Evolutionary conservation across 2,113 vertebrate species (phyloP), one percentile per base, ranked within the genome.

Genomic region (Rhinoptilus africanus): DNA sequence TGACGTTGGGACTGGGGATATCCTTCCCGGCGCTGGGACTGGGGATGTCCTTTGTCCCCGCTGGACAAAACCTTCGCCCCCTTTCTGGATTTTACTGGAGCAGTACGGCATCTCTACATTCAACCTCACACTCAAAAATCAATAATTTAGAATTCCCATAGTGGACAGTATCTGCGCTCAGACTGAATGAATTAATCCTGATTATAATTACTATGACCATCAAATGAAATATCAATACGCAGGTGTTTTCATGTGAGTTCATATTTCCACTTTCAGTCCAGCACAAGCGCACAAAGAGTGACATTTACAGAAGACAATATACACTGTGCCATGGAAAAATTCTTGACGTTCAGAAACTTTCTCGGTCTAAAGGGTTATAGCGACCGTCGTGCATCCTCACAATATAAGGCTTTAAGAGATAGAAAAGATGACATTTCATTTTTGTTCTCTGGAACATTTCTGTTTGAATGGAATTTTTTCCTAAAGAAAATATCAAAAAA

Each of bases 401-500:
- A 94, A 89, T 68, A 37, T 35, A 24, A 32, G 48, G 26, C 56
- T 93, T 69, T 39, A 48, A 62, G 23, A 85, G 85, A 91, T 73
- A 94, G 8, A 94, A 95, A 86, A 32, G 96, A 37, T 94, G 67
- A 88, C 24, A 84, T 95, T 96, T 96, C 43, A 47, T 78, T 75
- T 94, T 67, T 84, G 84, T 78, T 75, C 59, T 16, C 71, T 39
- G 39, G 50, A 94, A 94, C 69, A 26, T 86, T 95, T 93, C 67
- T 72, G 54, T 92, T 88, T 91, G 81, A 96, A 95, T 53, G 73
- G 64, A 87, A 94, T 76, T 78, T 43, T 88, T 92, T 96, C 71
- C 78, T 60, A 27, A 87, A 60, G 75, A 71, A 95, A 91, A 50
- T 64, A 92, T 6, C 43, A 78, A 68, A 77, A 51, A 43, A 63